Conservation (phyloP, 2,113 vertebrate genomes). For the Sialia sialis region DNA sequence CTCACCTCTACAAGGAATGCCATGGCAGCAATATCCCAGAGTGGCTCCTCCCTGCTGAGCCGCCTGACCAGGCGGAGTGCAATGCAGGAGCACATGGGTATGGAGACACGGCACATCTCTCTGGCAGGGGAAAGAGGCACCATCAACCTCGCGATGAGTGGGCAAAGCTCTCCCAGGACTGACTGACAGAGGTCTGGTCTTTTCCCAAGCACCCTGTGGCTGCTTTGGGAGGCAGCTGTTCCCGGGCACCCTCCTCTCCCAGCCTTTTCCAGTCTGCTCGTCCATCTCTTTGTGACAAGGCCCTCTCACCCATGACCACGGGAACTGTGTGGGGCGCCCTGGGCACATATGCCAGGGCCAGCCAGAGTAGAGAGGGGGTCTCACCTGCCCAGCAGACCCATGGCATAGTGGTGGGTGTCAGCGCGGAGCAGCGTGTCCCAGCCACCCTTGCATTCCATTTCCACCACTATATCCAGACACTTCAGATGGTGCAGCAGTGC, state of each 20-base stretch:
- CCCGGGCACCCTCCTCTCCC: too few relatives aligned
- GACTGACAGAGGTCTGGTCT: too few relatives aligned
- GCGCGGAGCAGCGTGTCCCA: not conserved
- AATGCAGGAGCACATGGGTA: not conserved
- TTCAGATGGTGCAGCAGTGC: not conserved
- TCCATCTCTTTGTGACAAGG: not conserved
- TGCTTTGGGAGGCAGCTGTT: rapidly evolving
- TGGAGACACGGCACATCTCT: not conserved
- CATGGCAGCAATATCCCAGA: not conserved
- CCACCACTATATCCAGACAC: not conserved
- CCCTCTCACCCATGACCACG: rapidly evolving
- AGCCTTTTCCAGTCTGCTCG: not conserved
- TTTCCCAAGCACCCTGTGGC: too few relatives aligned
- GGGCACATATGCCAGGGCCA: not conserved
- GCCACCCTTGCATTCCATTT: not conserved
- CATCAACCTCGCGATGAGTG: rapidly evolving
- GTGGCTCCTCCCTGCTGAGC: not conserved
- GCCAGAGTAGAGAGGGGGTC: too few relatives aligned
- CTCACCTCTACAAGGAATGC: not conserved
- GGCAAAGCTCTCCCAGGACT: not conserved
- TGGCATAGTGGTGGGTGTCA: not conserved
- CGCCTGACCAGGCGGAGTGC: not conserved
- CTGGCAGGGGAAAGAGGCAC: not conserved
- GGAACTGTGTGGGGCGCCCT: rapidly evolving
- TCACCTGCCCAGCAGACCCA: not conserved